Conservation (phyloP, 1,140 invertebrate genomes). For the Anastrepha ludens region DNA sequence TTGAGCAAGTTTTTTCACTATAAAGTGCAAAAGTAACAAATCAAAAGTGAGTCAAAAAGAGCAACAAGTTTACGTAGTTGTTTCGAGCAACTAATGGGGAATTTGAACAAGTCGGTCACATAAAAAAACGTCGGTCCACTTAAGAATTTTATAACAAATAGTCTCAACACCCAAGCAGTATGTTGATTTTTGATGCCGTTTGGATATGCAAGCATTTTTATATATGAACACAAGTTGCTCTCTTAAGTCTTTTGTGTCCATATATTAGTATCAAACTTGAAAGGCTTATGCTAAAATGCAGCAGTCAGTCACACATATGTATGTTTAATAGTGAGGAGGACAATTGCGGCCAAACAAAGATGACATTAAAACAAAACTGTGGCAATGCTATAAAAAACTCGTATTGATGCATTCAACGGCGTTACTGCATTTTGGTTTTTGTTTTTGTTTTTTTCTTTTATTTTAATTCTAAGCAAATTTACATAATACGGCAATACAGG, state of each 20-base stretch:
- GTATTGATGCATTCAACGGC: neutral
- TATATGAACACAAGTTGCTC: conserved; percentile 10
- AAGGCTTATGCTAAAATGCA: neutral
- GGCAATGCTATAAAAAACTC: neutral
- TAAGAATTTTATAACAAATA: too few relatives aligned
- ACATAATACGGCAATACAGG: neutral
- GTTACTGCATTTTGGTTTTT: neutral
- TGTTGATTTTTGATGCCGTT: too few relatives aligned
- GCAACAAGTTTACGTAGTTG: too few relatives aligned
- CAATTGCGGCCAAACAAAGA: neutral
- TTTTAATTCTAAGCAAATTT: neutral
- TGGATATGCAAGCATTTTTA: neutral
- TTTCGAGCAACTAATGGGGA: too few relatives aligned
- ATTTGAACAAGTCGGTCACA: too few relatives aligned
- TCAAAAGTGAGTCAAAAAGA: too few relatives aligned
- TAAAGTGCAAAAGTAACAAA: too few relatives aligned
- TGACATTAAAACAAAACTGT: neutral
- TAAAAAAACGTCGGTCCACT: too few relatives aligned
- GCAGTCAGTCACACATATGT: too few relatives aligned
- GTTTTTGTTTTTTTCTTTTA: too few relatives aligned
- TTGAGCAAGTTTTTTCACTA: neutral
- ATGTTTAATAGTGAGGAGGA: neutral
- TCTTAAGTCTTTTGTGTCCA: conserved; percentile 31
- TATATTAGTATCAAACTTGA: neutral
- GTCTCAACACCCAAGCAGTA: too few relatives aligned